phyloP scores from a whole-genome alignment of 2,113 vertebrate species.

The Dromiciops gliroides region DNA sequence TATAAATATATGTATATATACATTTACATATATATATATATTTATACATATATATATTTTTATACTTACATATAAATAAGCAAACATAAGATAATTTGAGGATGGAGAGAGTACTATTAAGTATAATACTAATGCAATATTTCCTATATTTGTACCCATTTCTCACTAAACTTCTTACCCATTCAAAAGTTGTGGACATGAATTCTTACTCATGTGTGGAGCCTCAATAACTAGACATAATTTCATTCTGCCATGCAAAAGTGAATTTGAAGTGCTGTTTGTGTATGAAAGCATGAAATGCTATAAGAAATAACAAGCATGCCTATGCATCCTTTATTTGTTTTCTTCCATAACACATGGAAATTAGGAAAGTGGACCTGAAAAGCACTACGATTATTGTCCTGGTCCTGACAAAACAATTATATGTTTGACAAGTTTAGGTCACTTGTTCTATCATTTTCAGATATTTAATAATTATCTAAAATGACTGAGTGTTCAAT shows the following conservation, averaged over 20 bases:
- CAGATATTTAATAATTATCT: background rate
- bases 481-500: background rate
- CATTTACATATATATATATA: no score
- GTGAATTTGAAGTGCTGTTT: background rate
- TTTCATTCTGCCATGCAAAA: background rate
- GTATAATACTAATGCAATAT: no score
- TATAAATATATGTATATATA: no score
- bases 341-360: background rate
- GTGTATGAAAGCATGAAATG: background rate
- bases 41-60: no score
- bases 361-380: background rate
- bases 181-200: background rate
- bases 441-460: background rate
- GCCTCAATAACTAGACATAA: background rate
- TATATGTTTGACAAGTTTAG: background rate
- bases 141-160: background rate
- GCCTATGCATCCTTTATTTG: background rate
- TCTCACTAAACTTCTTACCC: background rate
- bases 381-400: background rate
- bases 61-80: no score
- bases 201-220: background rate
- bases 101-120: no score
- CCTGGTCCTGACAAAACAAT: background rate
- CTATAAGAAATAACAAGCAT: background rate
- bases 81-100: no score